phyloP scores from a whole-genome alignment of 1,140 invertebrate species.

The Anastatus disparis region DNA sequence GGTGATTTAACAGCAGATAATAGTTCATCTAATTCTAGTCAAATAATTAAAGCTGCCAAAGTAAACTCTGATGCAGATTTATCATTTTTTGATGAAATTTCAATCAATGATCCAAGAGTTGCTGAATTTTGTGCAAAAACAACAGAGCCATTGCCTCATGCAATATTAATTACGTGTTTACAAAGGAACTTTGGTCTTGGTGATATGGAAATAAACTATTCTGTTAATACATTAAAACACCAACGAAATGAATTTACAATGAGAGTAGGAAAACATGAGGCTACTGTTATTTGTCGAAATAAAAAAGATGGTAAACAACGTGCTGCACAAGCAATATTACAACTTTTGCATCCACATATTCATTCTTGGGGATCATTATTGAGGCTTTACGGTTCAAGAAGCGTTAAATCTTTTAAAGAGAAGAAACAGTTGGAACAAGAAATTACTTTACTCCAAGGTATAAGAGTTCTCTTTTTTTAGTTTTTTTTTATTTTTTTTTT shows the following conservation, averaged over 20 bases:
- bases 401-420: constrained; percentile 92
- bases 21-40: constrained; percentile 62
- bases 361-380: constrained; percentile 94
- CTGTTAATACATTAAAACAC: constrained; percentile 88
- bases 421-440: constrained; percentile 95
- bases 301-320: constrained; percentile 97
- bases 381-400: constrained; percentile 91
- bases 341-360: constrained; percentile 91
- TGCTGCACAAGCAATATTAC: constrained; percentile 94
- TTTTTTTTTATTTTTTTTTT: too few species aligned
- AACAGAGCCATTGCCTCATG: constrained; percentile 93
- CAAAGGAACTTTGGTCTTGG: constrained; percentile 92
- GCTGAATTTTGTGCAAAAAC: constrained; percentile 94
- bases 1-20: constrained; percentile 69
- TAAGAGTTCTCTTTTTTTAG: too few species aligned
- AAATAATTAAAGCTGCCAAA: constrained; percentile 62
- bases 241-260: constrained; percentile 95
- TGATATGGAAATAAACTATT: constrained; percentile 88
- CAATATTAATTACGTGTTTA: constrained; percentile 91
- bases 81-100: constrained; percentile 93
- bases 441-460: constrained; percentile 88
- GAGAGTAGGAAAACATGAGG: constrained; percentile 91
- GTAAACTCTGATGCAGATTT: constrained; percentile 63
- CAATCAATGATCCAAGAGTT: constrained; percentile 92
- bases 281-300: constrained; percentile 90